These are phyloP conservation scores for Girardinichthys multiradiatus DNA, from an alignment of 2,113 vertebrate species.

Conservation along the genomic window DNA sequence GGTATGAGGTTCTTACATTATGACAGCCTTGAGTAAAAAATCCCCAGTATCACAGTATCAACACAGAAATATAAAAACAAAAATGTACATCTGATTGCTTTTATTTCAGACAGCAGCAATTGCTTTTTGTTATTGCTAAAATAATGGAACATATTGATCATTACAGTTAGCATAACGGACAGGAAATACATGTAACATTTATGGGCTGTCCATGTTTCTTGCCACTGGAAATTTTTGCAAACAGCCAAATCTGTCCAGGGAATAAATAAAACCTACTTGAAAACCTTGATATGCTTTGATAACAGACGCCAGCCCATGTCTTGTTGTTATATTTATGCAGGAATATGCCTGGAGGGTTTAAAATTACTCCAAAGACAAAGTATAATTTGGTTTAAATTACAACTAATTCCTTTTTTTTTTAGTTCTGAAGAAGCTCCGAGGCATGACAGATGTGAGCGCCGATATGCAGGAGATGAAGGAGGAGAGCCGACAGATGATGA, in stretches of 20 bases:
- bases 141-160: no score
- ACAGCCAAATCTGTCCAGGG: no score
- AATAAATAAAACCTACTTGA: no score
- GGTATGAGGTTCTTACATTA: no score
- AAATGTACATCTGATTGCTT: neutral
- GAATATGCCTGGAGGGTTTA: neutral
- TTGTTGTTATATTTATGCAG: neutral
- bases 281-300: neutral
- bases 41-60: no score
- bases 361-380: neutral
- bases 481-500: conserved; percentile 96
- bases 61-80: neutral
- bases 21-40: no score
- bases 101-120: neutral
- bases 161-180: no score
- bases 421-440: conserved; percentile 95
- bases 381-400: neutral
- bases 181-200: no score
- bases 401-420: neutral
- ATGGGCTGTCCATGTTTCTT: no score
- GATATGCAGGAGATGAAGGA: conserved; percentile 99
- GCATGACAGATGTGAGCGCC: conserved; percentile 85
- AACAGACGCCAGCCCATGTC: neutral
- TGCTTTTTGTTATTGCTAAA: no score
- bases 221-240: no score